Conservation (phyloP, 2,888 invertebrate genomes). For the Drosophila robusta region DNA sequence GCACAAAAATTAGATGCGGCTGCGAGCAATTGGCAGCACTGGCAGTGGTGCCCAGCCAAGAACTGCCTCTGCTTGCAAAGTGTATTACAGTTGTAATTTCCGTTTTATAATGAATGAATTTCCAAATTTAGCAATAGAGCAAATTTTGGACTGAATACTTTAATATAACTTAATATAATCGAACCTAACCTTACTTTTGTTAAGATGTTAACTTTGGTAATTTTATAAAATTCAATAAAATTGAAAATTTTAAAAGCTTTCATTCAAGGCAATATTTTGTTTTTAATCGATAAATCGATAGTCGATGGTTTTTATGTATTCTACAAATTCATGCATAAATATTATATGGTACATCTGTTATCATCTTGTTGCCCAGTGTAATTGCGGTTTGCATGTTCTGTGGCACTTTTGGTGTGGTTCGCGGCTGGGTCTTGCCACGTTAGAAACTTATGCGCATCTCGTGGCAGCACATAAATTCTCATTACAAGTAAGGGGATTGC, state of each 20-base stretch:
- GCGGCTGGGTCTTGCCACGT: conserved; percentile 17
- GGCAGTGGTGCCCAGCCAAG: neutral
- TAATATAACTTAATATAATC: neutral
- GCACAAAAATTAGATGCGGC: conserved; percentile 15
- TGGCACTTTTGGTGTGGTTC: conserved; percentile 47
- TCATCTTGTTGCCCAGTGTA: conserved; percentile 46
- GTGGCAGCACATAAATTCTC: conserved; percentile 79
- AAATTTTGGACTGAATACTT: neutral
- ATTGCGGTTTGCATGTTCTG: conserved; percentile 71
- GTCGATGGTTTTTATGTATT: too few species aligned
- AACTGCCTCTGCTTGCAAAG: neutral
- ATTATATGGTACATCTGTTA: neutral
- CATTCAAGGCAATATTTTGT: neutral
- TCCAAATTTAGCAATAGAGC: too few species aligned
- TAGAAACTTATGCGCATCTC: conserved; percentile 57
- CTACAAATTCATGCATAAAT: neutral
- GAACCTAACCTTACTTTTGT: conserved; percentile 1
- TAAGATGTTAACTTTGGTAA: too few species aligned
- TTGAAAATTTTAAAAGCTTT: too few species aligned
- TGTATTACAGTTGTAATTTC: neutral
- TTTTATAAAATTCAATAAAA: too few species aligned
- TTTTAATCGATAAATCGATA: too few species aligned
- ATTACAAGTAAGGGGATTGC: conserved; percentile 54
- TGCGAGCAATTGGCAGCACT: conserved; percentile 10
- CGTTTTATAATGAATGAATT: too few species aligned